phyloP scores from a whole-genome alignment of 1,140 invertebrate species.

The Gryllus bimaculatus region DNA sequence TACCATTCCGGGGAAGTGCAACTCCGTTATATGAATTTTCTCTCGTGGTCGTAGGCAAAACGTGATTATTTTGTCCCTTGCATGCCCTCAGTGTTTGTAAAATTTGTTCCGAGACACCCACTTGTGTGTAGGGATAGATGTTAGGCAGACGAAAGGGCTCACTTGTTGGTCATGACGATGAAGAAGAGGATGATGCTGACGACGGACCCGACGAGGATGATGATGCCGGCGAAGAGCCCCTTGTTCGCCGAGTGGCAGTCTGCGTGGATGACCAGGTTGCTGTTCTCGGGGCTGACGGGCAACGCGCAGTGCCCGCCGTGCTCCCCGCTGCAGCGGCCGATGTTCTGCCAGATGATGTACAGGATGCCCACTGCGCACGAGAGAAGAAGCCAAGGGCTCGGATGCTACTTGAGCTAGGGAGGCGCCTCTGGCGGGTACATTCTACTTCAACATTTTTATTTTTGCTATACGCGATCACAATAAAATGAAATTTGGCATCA shows the following conservation, averaged over 20 bases:
- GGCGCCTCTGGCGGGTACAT: no score
- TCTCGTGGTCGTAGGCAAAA: no score
- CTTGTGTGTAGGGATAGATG: no score
- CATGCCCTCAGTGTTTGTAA: no score
- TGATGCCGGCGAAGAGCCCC: constrained; percentile 55
- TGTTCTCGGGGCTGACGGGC: constrained; percentile 23
- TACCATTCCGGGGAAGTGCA: no score
- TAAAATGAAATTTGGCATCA: no score
- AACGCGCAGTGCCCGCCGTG: not conserved
- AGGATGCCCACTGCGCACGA: constrained; percentile 50
- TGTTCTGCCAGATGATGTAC: constrained; percentile 58
- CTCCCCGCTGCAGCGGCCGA: constrained; percentile 43
- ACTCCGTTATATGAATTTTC: no score
- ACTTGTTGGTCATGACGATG: constrained; percentile 47
- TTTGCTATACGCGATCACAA: no score
- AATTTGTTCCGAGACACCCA: no score
- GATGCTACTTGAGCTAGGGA: no score
- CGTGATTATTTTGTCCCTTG: no score
- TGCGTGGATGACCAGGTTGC: constrained; percentile 53
- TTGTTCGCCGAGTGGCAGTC: constrained; percentile 64
- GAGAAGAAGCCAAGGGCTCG: not conserved
- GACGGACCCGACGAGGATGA: constrained; percentile 50
- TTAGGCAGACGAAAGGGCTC: constrained; percentile 6
- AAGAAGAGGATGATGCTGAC: constrained; percentile 60
- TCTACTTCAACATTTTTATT: no score